phyloP scores from a whole-genome alignment of 2,797 vertebrate genomes.

The Sparus aurata region DNA sequence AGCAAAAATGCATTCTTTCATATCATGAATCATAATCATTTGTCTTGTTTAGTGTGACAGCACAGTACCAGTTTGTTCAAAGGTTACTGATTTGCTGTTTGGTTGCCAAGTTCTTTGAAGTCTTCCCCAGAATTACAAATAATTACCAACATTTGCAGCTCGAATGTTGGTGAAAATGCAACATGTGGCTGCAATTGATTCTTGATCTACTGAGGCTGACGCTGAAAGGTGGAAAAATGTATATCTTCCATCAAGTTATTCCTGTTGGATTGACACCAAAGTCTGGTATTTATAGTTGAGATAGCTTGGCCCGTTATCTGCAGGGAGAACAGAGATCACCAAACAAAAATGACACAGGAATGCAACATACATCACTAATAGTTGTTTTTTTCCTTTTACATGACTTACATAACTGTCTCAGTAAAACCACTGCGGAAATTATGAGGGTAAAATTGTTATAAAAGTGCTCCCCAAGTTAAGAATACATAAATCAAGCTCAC shows the following conservation, averaged over 20 bases:
- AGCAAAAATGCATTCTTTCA: not conserved
- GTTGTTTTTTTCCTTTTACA: not conserved
- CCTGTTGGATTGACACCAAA: slow-evolving; percentile 51
- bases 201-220: not conserved
- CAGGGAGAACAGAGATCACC: slow-evolving; percentile 9
- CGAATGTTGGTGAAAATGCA: slow-evolving; percentile 13
- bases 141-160: not conserved
- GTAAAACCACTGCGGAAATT: slow-evolving; percentile 28
- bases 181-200: slow-evolving; percentile 28
- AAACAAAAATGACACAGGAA: slow-evolving; percentile 24
- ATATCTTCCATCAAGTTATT: slow-evolving; percentile 35
- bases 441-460: slow-evolving; percentile 4
- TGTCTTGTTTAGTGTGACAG: not conserved
- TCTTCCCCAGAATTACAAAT: not conserved
- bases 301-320: slow-evolving; percentile 19
- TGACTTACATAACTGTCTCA: slow-evolving; percentile 7
- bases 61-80: slow-evolving; percentile 2
- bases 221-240: not conserved
- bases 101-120: not conserved
- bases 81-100: not conserved
- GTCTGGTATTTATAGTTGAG: slow-evolving; percentile 24
- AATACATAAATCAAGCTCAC: slow-evolving; percentile 7
- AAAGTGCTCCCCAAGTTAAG: slow-evolving; percentile 14
- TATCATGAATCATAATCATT: not conserved
- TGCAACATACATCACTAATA: slow-evolving; percentile 1